Conservation (phyloP, 23 tunicate genomes). For the Halocynthia roretzi region DNA sequence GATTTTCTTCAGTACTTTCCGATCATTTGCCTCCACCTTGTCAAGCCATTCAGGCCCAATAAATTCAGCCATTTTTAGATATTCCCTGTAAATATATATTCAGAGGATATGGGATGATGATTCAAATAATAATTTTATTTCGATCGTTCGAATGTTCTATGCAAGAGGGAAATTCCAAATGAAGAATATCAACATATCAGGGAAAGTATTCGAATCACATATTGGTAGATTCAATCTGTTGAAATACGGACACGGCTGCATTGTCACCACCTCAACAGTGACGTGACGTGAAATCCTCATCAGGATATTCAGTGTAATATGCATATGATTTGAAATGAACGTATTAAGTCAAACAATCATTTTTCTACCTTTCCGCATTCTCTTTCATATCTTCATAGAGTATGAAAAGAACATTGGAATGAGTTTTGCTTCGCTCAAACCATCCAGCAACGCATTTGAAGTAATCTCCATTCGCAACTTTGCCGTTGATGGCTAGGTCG, state of each 20-base stretch:
- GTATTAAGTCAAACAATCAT: background rate
- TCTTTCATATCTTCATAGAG: slow-evolving; percentile 61
- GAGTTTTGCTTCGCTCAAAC: slow-evolving; percentile 29
- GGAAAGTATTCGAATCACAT: too few relatives aligned
- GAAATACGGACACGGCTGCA: too few relatives aligned
- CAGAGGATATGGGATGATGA: too few relatives aligned
- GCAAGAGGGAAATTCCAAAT: too few relatives aligned
- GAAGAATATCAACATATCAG: too few relatives aligned
- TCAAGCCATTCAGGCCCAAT: slow-evolving; percentile 10
- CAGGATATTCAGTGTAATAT: too few relatives aligned
- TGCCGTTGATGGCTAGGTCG: slow-evolving; percentile 37
- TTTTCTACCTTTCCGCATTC: slow-evolving; percentile 18
- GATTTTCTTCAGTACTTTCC: slow-evolving; percentile 28
- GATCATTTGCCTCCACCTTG: slow-evolving; percentile 11
- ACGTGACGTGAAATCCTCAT: too few relatives aligned
- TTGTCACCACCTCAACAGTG: too few relatives aligned
- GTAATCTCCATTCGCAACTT: slow-evolving; percentile 45
- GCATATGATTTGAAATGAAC: too few relatives aligned
- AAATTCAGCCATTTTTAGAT: slow-evolving; percentile 45
- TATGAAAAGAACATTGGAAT: slow-evolving; percentile 31
- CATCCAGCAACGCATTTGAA: slow-evolving; percentile 47
- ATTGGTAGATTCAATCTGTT: too few relatives aligned
- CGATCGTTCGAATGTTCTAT: too few relatives aligned
- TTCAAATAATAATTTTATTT: too few relatives aligned
- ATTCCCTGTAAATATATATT: slow-evolving; percentile 36